Conservation (phyloP, 2,888 invertebrate species). For the Scaeva pyrastri region DNA sequence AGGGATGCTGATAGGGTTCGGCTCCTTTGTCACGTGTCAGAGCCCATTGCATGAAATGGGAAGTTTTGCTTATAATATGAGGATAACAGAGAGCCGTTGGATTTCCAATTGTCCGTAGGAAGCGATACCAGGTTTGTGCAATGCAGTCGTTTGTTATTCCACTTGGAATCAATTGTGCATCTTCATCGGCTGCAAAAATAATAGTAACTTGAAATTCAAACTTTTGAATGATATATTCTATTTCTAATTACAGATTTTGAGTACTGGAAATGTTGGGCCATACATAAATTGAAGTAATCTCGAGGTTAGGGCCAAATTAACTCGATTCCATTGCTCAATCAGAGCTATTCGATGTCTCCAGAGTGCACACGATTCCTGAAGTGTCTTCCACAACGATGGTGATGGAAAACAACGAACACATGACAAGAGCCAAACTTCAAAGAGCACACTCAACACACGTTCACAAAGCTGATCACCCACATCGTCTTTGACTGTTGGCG, state of each 20-base stretch:
- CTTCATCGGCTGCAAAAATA: constrained; percentile 90
- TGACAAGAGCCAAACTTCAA: constrained; percentile 90
- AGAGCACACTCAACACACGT: constrained; percentile 95
- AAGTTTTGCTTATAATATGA: constrained; percentile 89
- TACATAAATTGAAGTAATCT: constrained; percentile 94
- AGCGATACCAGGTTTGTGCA: constrained; percentile 97
- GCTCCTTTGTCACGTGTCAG: constrained; percentile 89
- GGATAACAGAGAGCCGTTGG: constrained; percentile 96
- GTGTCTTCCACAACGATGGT: constrained; percentile 97
- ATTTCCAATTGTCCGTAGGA: constrained; percentile 96
- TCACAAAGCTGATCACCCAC: constrained; percentile 98
- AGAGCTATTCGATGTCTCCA: constrained; percentile 98
- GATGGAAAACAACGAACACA: constrained; percentile 94
- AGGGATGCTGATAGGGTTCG: constrained; percentile 96
- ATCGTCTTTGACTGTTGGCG: constrained; percentile 96
- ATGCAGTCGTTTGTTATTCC: constrained; percentile 95
- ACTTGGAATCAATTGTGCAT: constrained; percentile 90
- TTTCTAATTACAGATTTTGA: constrained; percentile 89
- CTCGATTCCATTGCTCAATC: constrained; percentile 97
- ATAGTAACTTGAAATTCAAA: not conserved
- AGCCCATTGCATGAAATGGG: constrained; percentile 91
- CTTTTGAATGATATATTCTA: not conserved
- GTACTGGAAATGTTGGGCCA: constrained; percentile 91
- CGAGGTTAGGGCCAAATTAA: constrained; percentile 94
- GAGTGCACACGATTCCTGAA: constrained; percentile 95